Conservation (phyloP, 2,797 vertebrate species). For the Manis pentadactyla region DNA sequence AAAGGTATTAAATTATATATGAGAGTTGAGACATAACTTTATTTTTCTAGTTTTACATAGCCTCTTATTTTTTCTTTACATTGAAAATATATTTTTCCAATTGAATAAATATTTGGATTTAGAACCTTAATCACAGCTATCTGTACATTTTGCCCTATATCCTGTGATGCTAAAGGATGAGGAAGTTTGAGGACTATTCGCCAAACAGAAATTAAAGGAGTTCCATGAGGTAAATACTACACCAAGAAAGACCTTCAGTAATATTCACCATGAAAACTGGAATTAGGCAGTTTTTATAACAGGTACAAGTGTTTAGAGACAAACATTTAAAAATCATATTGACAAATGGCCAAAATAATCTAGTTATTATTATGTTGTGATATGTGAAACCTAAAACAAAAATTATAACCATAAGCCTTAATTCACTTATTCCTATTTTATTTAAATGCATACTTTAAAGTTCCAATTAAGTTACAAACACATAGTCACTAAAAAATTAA, state of each 20-base stretch:
- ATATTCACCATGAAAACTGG: neutral
- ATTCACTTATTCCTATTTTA: neutral
- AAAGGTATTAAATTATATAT: neutral
- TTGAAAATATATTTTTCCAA: neutral
- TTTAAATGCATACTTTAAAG: neutral
- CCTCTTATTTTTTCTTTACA: neutral
- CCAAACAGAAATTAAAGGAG: neutral
- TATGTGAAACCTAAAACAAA: neutral
- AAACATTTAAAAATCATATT: conserved; percentile 2
- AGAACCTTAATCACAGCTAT: neutral
- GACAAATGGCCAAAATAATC: neutral
- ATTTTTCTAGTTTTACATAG: neutral
- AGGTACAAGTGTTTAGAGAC: neutral
- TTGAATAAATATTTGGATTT: neutral
- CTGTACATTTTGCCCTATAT: neutral
- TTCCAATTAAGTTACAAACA: neutral
- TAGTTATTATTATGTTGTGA: neutral
- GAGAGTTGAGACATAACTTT: neutral
- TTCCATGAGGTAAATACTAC: neutral
- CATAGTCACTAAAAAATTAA: neutral
- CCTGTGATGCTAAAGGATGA: neutral
- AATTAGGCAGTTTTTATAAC: neutral
- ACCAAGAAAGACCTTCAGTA: neutral
- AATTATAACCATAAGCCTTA: neutral
- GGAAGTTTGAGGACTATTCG: neutral